phyloP scores from a whole-genome alignment of 2,797 vertebrate species.

The Ispidina picta region DNA sequence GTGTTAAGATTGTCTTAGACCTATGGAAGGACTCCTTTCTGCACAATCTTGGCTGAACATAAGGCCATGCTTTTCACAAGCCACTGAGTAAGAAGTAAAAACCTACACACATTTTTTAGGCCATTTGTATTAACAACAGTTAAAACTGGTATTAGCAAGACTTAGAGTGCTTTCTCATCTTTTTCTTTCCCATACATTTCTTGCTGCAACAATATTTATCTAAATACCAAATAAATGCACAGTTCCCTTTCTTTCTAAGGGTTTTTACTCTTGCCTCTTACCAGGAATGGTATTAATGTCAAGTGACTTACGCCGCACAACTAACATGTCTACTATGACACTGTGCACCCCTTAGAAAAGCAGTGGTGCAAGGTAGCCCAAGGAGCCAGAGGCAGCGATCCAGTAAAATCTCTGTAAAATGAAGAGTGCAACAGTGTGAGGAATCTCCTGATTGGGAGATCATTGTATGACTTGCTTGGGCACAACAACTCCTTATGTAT shows the following conservation, averaged over 20 bases:
- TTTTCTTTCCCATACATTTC: background rate
- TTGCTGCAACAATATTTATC: background rate
- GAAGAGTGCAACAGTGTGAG: background rate
- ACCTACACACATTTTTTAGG: background rate
- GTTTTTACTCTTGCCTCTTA: background rate
- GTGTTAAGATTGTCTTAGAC: rapidly evolving
- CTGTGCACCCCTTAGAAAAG: background rate
- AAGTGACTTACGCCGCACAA: background rate
- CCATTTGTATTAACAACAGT: background rate
- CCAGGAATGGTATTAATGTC: background rate
- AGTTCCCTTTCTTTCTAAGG: background rate
- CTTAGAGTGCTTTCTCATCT: background rate
- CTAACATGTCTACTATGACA: background rate
- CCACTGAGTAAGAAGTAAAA: background rate
- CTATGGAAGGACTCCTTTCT: background rate
- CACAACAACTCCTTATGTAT: background rate
- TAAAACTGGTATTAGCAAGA: background rate
- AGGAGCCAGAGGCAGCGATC: background rate
- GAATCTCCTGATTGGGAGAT: background rate
- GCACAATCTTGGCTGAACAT: background rate
- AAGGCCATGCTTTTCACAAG: background rate
- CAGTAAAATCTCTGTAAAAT: slow-evolving; percentile 9
- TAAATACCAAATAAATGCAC: background rate
- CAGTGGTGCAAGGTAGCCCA: background rate
- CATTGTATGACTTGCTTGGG: background rate